A percentile compares a stretch with the other conserved stretches of the same genome.
These are phyloP conservation scores for Aeoliscus strigatus DNA, from an alignment of 2,797 vertebrate species.

Conservation along the genomic window DNA sequence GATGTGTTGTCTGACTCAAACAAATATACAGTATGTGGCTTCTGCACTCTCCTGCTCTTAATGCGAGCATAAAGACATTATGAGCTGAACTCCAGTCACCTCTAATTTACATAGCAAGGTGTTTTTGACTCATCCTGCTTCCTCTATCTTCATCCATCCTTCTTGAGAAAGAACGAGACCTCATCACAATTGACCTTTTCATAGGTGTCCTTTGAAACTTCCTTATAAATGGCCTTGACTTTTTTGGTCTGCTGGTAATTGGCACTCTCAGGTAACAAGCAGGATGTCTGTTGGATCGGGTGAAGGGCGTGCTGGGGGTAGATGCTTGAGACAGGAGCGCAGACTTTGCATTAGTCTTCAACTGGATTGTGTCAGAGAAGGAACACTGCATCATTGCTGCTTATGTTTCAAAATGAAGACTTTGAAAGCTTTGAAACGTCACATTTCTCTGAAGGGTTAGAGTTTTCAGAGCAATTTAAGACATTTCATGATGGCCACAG, in stretches of 20 bases:
- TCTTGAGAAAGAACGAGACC: slow-evolving; percentile 40
- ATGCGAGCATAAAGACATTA: slow-evolving; percentile 18
- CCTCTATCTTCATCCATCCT: slow-evolving; percentile 30
- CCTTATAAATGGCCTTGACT: slow-evolving; percentile 63
- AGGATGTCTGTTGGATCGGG: slow-evolving; percentile 9
- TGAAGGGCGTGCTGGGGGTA: not conserved
- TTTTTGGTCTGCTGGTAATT: slow-evolving; percentile 60
- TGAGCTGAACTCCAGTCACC: slow-evolving; percentile 35
- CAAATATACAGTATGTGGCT: slow-evolving; percentile 6
- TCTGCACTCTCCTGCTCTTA: slow-evolving; percentile 16
- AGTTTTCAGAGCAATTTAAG: slow-evolving; percentile 5
- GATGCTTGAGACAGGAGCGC: too few species aligned
- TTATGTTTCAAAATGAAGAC: slow-evolving; percentile 39
- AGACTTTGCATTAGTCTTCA: slow-evolving; percentile 34
- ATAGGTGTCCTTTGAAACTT: slow-evolving; percentile 59
- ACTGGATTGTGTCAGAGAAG: slow-evolving; percentile 10
- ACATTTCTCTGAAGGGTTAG: too few species aligned
- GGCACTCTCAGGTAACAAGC: slow-evolving; percentile 56
- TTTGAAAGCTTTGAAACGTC: slow-evolving; percentile 35
- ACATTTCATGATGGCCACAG: slow-evolving; percentile 11
- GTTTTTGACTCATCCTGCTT: slow-evolving; percentile 43
- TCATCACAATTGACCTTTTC: slow-evolving; percentile 70
- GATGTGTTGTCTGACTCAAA: slow-evolving; percentile 35
- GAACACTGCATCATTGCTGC: slow-evolving; percentile 16
- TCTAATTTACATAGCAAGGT: slow-evolving; percentile 59